A percentile compares a stretch with the other conserved stretches of the same genome.
These are phyloP conservation scores for Zoanthus solanderi DNA, from an alignment of 92 coral and sea anemone genomes.

Conservation along the genomic window DNA sequence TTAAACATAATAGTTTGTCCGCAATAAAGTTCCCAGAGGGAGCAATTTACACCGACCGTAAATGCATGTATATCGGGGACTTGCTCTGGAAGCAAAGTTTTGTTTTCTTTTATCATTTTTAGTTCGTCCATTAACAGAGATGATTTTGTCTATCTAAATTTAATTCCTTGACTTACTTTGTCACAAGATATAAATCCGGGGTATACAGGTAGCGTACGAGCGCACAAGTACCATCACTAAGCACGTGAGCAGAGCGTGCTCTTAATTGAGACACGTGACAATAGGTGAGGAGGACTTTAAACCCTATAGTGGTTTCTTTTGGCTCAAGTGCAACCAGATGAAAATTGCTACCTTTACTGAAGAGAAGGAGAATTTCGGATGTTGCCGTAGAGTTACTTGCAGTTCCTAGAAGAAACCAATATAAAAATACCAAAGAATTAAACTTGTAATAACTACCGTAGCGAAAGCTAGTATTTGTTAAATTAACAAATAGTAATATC, in stretches of 20 bases:
- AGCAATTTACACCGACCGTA: too few relatives aligned
- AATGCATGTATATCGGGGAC: too few relatives aligned
- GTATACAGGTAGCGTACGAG: conserved; percentile 36
- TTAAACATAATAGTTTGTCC: too few relatives aligned
- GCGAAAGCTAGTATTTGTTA: too few relatives aligned
- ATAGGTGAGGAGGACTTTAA: conserved; percentile 34
- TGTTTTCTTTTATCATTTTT: background rate
- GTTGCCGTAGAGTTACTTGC: conserved; percentile 14
- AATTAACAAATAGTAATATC: too few relatives aligned
- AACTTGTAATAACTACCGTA: too few relatives aligned
- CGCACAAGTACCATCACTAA: background rate
- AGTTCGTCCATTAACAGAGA: background rate
- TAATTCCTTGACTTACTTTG: conserved; percentile 1
- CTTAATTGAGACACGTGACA: conserved; percentile 34
- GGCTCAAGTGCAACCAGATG: conserved; percentile 9
- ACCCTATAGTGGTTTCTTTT: background rate
- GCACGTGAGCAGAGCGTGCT: conserved; percentile 36
- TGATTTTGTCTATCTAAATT: background rate
- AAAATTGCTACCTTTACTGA: conserved; percentile 31
- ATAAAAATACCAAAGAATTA: background rate
- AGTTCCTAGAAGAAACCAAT: background rate
- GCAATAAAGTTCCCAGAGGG: too few relatives aligned
- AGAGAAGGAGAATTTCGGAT: background rate
- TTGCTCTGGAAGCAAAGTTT: background rate
- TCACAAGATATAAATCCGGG: conserved; percentile 40